These are phyloP conservation scores for Antechinus stuartii DNA, from an alignment of 2,113 vertebrate species.

Conservation along the genomic window DNA sequence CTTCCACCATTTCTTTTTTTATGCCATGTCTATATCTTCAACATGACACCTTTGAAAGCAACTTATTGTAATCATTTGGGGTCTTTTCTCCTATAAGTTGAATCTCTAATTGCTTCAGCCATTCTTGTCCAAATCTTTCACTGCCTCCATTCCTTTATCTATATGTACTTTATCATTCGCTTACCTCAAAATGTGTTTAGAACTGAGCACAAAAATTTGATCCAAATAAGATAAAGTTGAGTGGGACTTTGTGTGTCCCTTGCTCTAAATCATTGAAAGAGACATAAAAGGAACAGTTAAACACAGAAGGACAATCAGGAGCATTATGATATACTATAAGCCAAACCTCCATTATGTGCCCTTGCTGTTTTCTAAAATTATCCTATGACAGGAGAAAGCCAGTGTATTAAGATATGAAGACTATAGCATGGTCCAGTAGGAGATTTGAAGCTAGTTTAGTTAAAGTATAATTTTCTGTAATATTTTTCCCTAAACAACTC, in stretches of 20 bases:
- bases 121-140: not conserved
- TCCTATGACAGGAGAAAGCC: not conserved
- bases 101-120: not conserved
- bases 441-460: not conserved
- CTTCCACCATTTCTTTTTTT: not conserved
- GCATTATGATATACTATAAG: not conserved
- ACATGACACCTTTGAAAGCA: not conserved
- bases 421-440: not conserved
- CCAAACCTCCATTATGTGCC: not conserved
- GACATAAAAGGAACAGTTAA: constrained; percentile 3
- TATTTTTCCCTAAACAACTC: not conserved
- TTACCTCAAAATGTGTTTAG: not conserved
- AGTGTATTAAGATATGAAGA: not conserved
- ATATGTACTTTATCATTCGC: too few species aligned
- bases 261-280: not conserved
- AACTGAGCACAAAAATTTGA: not conserved
- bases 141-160: too few species aligned
- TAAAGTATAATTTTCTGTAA: not conserved
- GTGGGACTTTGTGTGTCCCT: not conserved
- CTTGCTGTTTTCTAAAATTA: not conserved
- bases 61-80: not conserved
- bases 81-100: not conserved
- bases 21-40: not conserved
- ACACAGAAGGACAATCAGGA: constrained; percentile 14
- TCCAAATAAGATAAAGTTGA: not conserved